Conservation (phyloP, 2,797 vertebrate genomes). For the Sebastes diploproa region DNA sequence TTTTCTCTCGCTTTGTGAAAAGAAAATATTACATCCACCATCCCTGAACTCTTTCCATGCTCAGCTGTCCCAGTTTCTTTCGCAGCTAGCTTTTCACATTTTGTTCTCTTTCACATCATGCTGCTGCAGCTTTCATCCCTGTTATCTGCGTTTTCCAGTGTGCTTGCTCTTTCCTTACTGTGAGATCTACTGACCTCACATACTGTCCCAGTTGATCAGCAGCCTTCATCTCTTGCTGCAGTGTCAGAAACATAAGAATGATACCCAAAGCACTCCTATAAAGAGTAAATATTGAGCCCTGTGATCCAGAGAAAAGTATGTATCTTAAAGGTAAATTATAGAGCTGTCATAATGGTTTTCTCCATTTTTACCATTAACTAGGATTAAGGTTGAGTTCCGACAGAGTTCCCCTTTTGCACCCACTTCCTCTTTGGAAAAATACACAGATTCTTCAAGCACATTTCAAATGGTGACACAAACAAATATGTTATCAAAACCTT, state of each 20-base stretch:
- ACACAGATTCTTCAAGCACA: neutral
- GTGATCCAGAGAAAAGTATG: neutral
- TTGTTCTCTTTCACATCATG: slow-evolving; percentile 24
- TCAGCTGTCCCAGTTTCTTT: slow-evolving; percentile 55
- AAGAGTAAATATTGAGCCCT: neutral
- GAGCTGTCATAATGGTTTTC: neutral
- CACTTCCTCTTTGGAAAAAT: neutral
- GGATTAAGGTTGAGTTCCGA: neutral
- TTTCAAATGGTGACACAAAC: neutral
- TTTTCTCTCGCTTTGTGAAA: slow-evolving; percentile 24
- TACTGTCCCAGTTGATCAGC: neutral
- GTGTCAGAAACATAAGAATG: neutral
- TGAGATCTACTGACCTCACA: slow-evolving; percentile 21
- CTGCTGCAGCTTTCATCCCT: slow-evolving; percentile 23
- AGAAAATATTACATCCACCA: slow-evolving; percentile 42
- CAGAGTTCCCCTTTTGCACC: neutral
- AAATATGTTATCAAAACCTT: neutral
- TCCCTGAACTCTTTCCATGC: slow-evolving; percentile 44
- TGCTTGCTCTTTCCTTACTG: neutral
- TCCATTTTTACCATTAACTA: neutral
- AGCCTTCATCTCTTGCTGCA: neutral
- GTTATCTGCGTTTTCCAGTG: neutral
- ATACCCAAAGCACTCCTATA: neutral
- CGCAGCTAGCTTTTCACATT: slow-evolving; percentile 30
- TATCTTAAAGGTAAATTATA: neutral